Evolutionary conservation across 2,113 vertebrate genomes (phyloP).

Genomic region (Motacilla tschutschensis): DNA sequence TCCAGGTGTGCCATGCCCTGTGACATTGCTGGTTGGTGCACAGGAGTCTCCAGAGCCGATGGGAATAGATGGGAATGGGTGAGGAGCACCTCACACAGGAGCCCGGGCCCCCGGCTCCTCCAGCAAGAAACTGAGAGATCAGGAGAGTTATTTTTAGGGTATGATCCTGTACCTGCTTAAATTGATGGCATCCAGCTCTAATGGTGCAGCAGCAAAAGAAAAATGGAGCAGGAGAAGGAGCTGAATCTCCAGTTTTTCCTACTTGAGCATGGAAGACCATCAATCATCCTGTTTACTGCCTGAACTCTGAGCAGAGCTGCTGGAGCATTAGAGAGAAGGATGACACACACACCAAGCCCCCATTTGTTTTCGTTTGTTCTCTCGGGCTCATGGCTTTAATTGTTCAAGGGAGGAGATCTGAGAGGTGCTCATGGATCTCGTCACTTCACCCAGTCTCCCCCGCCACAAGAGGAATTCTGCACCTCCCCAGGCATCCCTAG

Average conservation of each 20-base stretch:
- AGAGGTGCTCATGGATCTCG: accelerated
- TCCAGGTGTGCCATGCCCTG: accelerated
- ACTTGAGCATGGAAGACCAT: background rate
- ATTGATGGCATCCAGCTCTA: slow-evolving; percentile 49
- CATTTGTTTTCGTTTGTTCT: background rate
- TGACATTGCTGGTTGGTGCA: accelerated
- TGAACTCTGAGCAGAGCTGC: background rate
- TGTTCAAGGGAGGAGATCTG: background rate
- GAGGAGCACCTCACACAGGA: accelerated
- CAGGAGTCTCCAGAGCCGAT: accelerated
- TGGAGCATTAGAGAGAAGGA: slow-evolving; percentile 5
- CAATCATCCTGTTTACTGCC: slow-evolving; percentile 36
- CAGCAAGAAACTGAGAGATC: slow-evolving; percentile 30
- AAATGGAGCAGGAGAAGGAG: slow-evolving; percentile 43
- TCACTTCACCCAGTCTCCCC: accelerated
- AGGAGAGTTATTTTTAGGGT: slow-evolving; percentile 44
- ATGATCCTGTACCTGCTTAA: slow-evolving; percentile 36
- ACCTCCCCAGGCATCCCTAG: accelerated
- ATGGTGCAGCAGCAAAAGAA: slow-evolving; percentile 36
- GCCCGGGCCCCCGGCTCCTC: background rate
- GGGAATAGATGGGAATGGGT: accelerated
- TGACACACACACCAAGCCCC: background rate
- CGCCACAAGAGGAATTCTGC: background rate
- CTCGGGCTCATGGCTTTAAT: background rate
- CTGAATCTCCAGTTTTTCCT: slow-evolving; percentile 61